These are phyloP conservation scores for Brachionus rotundiformis DNA, from an alignment of 1,140 invertebrate genomes.

Conservation along the genomic window DNA sequence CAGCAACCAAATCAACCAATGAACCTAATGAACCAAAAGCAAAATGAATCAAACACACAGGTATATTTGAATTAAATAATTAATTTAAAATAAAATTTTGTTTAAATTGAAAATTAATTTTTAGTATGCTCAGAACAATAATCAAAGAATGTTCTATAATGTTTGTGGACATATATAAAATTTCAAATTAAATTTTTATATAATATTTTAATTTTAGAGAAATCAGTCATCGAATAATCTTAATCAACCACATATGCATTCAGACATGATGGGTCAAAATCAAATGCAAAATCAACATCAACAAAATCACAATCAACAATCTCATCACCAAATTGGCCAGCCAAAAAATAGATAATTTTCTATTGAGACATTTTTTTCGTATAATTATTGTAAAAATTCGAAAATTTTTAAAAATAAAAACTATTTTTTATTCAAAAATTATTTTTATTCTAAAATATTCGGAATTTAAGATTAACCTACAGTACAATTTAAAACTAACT, in stretches of 20 bases:
- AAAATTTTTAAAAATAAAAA: no score
- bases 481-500: no score
- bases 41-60: slow-evolving; percentile 1
- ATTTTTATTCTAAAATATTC: no score
- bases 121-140: not conserved
- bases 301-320: slow-evolving; percentile 36
- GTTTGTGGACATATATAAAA: not conserved
- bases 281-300: slow-evolving; percentile 37
- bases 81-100: no score
- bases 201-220: not conserved
- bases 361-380: no score
- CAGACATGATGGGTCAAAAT: not conserved
- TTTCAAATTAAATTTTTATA: not conserved
- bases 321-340: slow-evolving; percentile 18
- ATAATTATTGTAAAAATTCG: not conserved
- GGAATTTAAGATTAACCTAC: no score
- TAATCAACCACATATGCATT: slow-evolving; percentile 30
- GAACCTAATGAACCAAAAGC: not conserved
- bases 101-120: no score
- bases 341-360: not conserved
- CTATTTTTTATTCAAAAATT: no score
- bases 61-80: slow-evolving; percentile 1
- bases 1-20: not conserved
- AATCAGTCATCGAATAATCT: slow-evolving; percentile 33
- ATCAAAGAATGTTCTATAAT: slow-evolving; percentile 6